phyloP scores from a whole-genome alignment of 1,140 invertebrate genomes.

The Achatina immaculata region DNA sequence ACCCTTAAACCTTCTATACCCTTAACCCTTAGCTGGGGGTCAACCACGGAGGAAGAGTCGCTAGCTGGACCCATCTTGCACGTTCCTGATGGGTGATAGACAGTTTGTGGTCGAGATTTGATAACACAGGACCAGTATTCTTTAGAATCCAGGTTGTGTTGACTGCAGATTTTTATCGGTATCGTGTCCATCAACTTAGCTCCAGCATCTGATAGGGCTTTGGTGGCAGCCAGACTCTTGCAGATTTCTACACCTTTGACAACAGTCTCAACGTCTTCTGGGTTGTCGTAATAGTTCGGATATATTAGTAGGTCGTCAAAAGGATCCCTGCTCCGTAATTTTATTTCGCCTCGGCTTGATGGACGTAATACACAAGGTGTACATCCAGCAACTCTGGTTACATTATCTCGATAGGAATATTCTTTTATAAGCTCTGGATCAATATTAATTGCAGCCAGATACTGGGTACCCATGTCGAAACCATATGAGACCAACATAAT shows the following conservation, averaged over 20 bases:
- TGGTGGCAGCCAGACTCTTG: conserved; percentile 6
- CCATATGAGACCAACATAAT: not conserved
- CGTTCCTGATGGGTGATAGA: conserved; percentile 89
- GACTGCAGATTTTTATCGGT: conserved; percentile 9
- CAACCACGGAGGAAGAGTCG: conserved; percentile 48
- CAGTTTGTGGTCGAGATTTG: conserved; percentile 72
- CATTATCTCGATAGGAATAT: conserved; percentile 5
- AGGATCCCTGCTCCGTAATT: conserved; percentile 77
- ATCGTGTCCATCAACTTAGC: conserved; percentile 3
- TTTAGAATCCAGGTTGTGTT: conserved; percentile 58
- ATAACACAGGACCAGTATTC: conserved; percentile 63
- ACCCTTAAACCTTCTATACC: conserved; percentile 72
- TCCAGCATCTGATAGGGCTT: not conserved
- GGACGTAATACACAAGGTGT: conserved; percentile 45
- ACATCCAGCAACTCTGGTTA: not conserved
- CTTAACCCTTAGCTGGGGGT: conserved; percentile 71
- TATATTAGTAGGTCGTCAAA: conserved; percentile 86
- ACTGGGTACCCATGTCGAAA: not conserved
- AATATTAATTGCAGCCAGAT: not conserved
- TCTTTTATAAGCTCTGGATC: not conserved
- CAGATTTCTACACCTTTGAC: conserved; percentile 46
- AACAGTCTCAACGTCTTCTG: conserved; percentile 58
- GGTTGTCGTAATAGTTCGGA: conserved; percentile 74
- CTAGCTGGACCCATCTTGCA: conserved; percentile 88
- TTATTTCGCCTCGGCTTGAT: conserved; percentile 63